Evolutionary conservation across 1,140 invertebrate species (phyloP).

Genomic region (Oryzaephilus surinamensis): DNA sequence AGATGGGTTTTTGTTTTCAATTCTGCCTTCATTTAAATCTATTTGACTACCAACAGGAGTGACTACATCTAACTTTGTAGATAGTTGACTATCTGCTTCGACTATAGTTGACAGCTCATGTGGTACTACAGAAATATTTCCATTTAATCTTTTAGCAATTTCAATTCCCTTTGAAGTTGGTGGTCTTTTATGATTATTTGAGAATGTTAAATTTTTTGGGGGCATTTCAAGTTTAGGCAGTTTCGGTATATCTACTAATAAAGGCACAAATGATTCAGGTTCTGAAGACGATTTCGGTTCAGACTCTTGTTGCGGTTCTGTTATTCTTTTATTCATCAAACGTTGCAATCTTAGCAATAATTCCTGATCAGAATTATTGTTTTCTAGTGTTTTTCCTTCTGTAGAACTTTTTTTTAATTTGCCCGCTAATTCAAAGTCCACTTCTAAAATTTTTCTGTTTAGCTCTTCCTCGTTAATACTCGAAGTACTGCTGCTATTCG

Average conservation of each 20-base stretch:
- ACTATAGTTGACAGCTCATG: slow-evolving; percentile 56
- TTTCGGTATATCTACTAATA: slow-evolving; percentile 27
- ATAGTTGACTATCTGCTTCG: slow-evolving; percentile 37
- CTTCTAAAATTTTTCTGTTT: slow-evolving; percentile 19
- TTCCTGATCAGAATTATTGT: slow-evolving; percentile 6
- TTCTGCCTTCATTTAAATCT: slow-evolving; percentile 8
- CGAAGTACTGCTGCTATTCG: slow-evolving; percentile 4
- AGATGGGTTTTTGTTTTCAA: too few species aligned
- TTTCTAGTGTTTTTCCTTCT: slow-evolving; percentile 3
- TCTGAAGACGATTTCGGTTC: too few species aligned
- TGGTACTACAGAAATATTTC: slow-evolving; percentile 35
- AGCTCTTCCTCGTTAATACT: slow-evolving; percentile 20
- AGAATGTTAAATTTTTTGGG: background rate
- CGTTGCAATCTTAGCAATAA: slow-evolving; percentile 10
- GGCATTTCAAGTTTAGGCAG: slow-evolving; percentile 24
- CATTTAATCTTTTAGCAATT: slow-evolving; percentile 26
- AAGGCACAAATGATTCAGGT: slow-evolving; percentile 15
- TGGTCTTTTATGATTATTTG: slow-evolving; percentile 16
- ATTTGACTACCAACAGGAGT: slow-evolving; percentile 12
- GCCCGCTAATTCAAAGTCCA: slow-evolving; percentile 23
- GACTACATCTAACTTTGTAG: slow-evolving; percentile 8
- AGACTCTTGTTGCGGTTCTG: background rate
- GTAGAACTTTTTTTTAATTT: slow-evolving; percentile 17
- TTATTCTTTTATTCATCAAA: slow-evolving; percentile 1
- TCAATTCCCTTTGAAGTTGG: slow-evolving; percentile 25